A percentile compares a stretch with the other conserved stretches of the same genome.
phyloP scores from a whole-genome alignment of 2,113 vertebrate genomes.

The Pungitius pungitius region DNA sequence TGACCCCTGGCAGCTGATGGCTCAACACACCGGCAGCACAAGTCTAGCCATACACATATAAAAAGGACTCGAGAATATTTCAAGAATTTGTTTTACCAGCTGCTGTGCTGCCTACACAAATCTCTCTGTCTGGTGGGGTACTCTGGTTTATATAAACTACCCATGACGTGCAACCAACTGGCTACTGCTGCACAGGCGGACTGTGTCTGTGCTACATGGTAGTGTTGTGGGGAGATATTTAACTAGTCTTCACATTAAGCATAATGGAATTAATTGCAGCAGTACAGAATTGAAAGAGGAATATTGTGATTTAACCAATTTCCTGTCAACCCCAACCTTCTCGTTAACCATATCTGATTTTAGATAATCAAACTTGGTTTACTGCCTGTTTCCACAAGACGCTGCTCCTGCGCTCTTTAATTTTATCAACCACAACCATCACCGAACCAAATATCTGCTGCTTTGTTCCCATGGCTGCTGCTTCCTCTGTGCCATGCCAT shows the following conservation, averaged over 20 bases:
- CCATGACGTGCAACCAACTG: conserved; percentile 59
- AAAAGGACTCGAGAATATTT: conserved; percentile 59
- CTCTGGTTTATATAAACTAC: conserved; percentile 64
- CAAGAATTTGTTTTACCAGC: conserved; percentile 75
- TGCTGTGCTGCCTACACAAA: conserved; percentile 62
- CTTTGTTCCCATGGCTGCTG: conserved; percentile 15
- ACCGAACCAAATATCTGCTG: conserved; percentile 48
- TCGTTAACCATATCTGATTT: conserved; percentile 26
- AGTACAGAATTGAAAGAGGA: background rate
- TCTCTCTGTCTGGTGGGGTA: conserved; percentile 52
- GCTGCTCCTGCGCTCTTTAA: conserved; percentile 18
- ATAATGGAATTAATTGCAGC: background rate
- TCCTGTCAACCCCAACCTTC: conserved; percentile 1
- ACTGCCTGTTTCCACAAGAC: conserved; percentile 37
- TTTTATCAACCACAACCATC: conserved; percentile 1
- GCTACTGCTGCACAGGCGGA: conserved; percentile 19
- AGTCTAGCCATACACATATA: conserved; percentile 42
- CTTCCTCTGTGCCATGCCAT: conserved; percentile 57
- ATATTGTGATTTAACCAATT: background rate
- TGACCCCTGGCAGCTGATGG: conserved; percentile 40
- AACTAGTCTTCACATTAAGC: conserved; percentile 19
- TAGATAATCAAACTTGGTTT: conserved; percentile 20
- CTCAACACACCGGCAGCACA: conserved; percentile 30
- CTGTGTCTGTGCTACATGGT: conserved; percentile 4
- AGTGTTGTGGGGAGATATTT: conserved; percentile 19